phyloP scores from a whole-genome alignment of 1,140 invertebrate genomes.

The Cheumatopsyche charites region DNA sequence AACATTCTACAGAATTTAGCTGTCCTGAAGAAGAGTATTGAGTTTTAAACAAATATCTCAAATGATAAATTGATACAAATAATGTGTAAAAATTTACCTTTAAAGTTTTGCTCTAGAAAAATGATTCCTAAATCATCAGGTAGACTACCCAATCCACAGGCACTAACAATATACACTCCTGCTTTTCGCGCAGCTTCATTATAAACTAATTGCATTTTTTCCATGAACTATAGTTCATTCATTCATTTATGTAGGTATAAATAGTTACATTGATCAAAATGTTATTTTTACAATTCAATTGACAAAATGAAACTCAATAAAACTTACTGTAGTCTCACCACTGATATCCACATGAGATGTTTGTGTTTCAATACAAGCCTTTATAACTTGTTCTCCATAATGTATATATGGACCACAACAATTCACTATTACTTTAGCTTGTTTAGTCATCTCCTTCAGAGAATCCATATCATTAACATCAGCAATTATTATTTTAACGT shows the following conservation, averaged over 20 bases:
- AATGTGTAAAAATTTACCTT: conserved; percentile 61
- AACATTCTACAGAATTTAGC: conserved; percentile 79
- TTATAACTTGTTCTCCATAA: conserved; percentile 90
- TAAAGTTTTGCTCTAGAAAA: conserved; percentile 76
- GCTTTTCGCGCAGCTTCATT: conserved; percentile 77
- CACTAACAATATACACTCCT: conserved; percentile 81
- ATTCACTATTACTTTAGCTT: conserved; percentile 79
- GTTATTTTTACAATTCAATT: no score
- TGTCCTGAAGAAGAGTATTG: conserved; percentile 59
- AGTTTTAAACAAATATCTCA: no score
- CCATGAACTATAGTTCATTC: conserved; percentile 74
- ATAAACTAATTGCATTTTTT: conserved; percentile 83
- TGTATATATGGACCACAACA: conserved; percentile 89
- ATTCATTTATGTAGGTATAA: no score
- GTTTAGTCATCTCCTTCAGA: conserved; percentile 75
- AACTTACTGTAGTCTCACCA: conserved; percentile 78
- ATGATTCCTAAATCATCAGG: conserved; percentile 84
- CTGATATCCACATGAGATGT: conserved; percentile 91
- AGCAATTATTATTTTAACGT: conserved; percentile 75
- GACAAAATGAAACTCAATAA: no score
- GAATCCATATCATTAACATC: conserved; percentile 77
- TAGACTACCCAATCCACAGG: conserved; percentile 91
- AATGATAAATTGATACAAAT: background rate
- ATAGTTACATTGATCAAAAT: no score
- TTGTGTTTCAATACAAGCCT: conserved; percentile 80